These are phyloP conservation scores for Rhodinocichla rosea DNA, from an alignment of 2,113 vertebrate species.

Conservation along the genomic window DNA sequence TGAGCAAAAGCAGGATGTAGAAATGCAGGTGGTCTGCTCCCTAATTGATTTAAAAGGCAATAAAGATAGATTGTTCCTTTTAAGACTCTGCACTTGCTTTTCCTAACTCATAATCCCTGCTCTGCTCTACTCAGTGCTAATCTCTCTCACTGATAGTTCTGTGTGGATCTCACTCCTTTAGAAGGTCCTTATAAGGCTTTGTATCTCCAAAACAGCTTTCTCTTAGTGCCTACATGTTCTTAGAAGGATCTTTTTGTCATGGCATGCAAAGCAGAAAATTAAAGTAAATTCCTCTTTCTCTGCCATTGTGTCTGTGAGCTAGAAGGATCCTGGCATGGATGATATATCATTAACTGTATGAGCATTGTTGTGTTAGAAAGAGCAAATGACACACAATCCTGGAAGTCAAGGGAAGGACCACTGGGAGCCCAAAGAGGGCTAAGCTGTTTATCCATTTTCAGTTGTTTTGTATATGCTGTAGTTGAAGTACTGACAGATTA, in stretches of 20 bases:
- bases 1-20: slow-evolving; percentile 8
- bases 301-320: not conserved
- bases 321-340: not conserved
- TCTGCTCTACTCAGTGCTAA: not conserved
- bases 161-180: not conserved
- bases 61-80: slow-evolving; percentile 8
- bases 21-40: slow-evolving; percentile 8
- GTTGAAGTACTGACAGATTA: not conserved
- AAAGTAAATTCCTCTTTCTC: not conserved
- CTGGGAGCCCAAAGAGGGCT: not conserved
- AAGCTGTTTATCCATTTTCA: not conserved
- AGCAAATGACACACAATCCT: not conserved
- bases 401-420: not conserved
- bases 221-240: not conserved
- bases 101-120: not conserved
- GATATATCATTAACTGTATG: not conserved
- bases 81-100: not conserved
- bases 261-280: not conserved
- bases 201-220: not conserved
- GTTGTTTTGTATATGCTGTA: not conserved
- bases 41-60: not conserved
- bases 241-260: not conserved
- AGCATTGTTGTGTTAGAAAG: not conserved
- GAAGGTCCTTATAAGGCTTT: not conserved
- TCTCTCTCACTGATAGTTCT: not conserved